Conservation (phyloP, 1,140 invertebrate species). For the Drosophila baimaii region DNA sequence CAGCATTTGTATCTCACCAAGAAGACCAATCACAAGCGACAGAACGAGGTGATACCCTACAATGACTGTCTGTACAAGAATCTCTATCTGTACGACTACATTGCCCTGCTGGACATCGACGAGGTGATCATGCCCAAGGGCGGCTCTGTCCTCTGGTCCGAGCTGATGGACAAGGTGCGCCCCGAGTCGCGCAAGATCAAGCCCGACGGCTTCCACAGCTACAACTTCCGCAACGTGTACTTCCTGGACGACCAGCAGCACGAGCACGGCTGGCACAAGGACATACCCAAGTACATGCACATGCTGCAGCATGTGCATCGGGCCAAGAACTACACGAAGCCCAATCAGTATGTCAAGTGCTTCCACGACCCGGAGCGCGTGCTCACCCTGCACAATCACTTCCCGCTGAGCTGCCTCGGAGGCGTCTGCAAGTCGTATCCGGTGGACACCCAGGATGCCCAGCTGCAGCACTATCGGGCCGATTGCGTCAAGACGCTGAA, state of each 20-base stretch:
- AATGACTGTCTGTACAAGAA: slow-evolving; percentile 98
- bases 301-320: slow-evolving; percentile 97
- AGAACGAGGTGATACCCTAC: slow-evolving; percentile 98
- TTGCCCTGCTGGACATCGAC: slow-evolving; percentile 95
- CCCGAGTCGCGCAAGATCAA: slow-evolving; percentile 88
- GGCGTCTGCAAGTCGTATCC: slow-evolving; percentile 94
- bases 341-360: slow-evolving; percentile 96
- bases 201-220: slow-evolving; percentile 91
- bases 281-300: slow-evolving; percentile 95
- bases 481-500: slow-evolving; percentile 95
- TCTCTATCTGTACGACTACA: slow-evolving; percentile 95
- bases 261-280: slow-evolving; percentile 92
- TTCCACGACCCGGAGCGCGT: slow-evolving; percentile 96
- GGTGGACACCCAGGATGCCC: slow-evolving; percentile 92
- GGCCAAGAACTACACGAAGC: slow-evolving; percentile 95
- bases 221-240: slow-evolving; percentile 97
- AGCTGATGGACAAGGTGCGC: slow-evolving; percentile 91
- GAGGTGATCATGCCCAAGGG: slow-evolving; percentile 97
- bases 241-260: slow-evolving; percentile 96
- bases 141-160: slow-evolving; percentile 89
- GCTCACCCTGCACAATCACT: slow-evolving; percentile 96
- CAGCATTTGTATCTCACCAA: slow-evolving; percentile 95
- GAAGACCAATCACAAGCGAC: slow-evolving; percentile 95
- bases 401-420: slow-evolving; percentile 94
- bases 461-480: slow-evolving; percentile 96